Evolutionary conservation across 2,888 invertebrate genomes (phyloP).

Genomic region (Gastracanthus pulcherrimus): DNA sequence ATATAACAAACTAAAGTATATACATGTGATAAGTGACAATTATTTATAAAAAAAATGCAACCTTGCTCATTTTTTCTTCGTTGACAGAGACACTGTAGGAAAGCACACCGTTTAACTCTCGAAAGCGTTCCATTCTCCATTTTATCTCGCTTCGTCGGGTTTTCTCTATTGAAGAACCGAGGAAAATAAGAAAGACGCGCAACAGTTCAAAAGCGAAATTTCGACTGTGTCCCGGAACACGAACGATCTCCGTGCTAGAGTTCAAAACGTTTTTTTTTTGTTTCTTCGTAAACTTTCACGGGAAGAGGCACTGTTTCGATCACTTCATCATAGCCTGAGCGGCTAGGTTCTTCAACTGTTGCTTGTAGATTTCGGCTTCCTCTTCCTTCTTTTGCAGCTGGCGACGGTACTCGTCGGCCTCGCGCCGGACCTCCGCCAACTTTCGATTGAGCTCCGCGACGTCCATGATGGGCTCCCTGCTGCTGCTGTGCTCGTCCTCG

Average conservation of each 20-base stretch:
- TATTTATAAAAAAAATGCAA: conserved; percentile 53
- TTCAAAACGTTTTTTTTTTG: conserved; percentile 32
- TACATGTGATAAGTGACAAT: conserved; percentile 43
- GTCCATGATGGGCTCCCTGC: conserved; percentile 70
- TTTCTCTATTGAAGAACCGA: conserved; percentile 2
- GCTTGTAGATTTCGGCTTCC: conserved; percentile 77
- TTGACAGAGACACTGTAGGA: conserved; percentile 29
- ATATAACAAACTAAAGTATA: conserved; percentile 48
- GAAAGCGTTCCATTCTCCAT: conserved; percentile 12
- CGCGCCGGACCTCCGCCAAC: conserved; percentile 73
- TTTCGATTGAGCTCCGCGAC: conserved; percentile 73
- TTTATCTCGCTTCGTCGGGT: conserved; percentile 13
- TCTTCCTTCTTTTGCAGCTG: conserved; percentile 74
- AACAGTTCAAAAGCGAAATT: conserved; percentile 35
- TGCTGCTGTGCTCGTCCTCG: conserved; percentile 75
- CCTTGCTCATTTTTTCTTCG: conserved; percentile 23
- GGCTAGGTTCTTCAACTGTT: conserved; percentile 72
- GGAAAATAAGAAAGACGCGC: conserved; percentile 11
- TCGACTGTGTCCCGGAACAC: conserved; percentile 46
- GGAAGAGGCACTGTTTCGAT: conserved; percentile 58
- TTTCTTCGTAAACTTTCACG: conserved; percentile 22
- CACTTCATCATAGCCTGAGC: conserved; percentile 64
- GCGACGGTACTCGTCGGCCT: conserved; percentile 75
- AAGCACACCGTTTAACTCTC: conserved; percentile 41
- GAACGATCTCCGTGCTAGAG: conserved; percentile 22